phyloP scores from a whole-genome alignment of 2,888 invertebrate species.

The Drosophila rellima region DNA sequence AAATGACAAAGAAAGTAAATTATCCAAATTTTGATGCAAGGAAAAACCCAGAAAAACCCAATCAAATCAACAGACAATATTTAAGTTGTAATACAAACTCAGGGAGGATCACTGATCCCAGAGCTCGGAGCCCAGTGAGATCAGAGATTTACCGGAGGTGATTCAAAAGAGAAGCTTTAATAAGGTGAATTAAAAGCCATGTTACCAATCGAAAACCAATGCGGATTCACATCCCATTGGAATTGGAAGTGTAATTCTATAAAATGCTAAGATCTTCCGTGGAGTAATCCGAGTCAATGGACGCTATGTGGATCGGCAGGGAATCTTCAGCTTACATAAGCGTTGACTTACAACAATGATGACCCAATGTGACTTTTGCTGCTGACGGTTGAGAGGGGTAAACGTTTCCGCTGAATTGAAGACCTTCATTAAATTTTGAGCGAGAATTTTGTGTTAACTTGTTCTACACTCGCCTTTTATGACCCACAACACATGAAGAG shows the following conservation, averaged over 20 bases:
- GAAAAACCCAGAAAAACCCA: too few relatives aligned
- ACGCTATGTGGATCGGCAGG: slow-evolving; percentile 32
- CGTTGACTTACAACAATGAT: slow-evolving; percentile 23
- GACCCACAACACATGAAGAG: slow-evolving; percentile 47
- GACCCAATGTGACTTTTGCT: slow-evolving; percentile 28
- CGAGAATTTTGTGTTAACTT: slow-evolving; percentile 72
- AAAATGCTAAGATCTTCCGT: neutral
- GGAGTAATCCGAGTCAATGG: slow-evolving; percentile 40
- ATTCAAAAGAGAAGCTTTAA: too few relatives aligned
- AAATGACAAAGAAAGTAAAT: too few relatives aligned
- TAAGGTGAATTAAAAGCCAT: too few relatives aligned
- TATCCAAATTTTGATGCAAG: too few relatives aligned
- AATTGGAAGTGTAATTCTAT: too few relatives aligned
- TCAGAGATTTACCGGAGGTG: too few relatives aligned
- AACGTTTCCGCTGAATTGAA: slow-evolving; percentile 65
- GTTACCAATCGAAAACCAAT: neutral
- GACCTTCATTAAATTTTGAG: slow-evolving; percentile 77
- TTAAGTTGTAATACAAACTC: too few relatives aligned
- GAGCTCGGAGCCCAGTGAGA: too few relatives aligned
- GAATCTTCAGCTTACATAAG: slow-evolving; percentile 48
- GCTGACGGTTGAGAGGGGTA: slow-evolving; percentile 23
- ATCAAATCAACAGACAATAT: too few relatives aligned
- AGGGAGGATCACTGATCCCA: too few relatives aligned
- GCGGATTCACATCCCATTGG: neutral
- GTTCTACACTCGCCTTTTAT: slow-evolving; percentile 78